phyloP scores from a whole-genome alignment of 2,888 invertebrate genomes.

The Ctena decussata region DNA sequence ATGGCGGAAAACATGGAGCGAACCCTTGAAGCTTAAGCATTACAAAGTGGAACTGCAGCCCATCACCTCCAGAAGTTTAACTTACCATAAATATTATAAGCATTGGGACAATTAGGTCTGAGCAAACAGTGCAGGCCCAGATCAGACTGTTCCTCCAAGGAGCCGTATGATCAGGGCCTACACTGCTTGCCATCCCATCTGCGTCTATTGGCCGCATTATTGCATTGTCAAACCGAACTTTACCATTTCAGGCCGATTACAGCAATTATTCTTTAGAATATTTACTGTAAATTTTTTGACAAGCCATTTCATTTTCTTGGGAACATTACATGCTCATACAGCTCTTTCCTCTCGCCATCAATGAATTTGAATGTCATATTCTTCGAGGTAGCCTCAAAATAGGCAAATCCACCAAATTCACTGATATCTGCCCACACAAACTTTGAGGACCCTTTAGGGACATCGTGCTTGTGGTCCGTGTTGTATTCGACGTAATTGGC shows the following conservation, averaged over 20 bases:
- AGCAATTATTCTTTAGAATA: no score
- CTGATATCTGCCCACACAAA: conserved; percentile 85
- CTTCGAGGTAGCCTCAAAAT: conserved; percentile 74
- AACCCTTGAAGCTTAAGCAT: no score
- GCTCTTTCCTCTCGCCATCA: conserved; percentile 69
- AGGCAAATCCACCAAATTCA: conserved; percentile 85
- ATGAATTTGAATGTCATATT: conserved; percentile 83
- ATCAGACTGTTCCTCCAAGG: background rate
- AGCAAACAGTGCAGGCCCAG: background rate
- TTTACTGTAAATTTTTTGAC: no score
- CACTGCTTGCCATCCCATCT: no score
- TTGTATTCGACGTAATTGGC: conserved; percentile 86
- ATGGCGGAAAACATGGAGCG: no score
- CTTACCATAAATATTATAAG: no score
- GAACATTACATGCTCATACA: conserved; percentile 75
- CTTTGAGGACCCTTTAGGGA: conserved; percentile 80
- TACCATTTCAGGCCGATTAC: no score
- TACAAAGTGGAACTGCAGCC: no score
- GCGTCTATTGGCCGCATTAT: no score
- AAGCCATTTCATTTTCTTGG: conserved; percentile 77
- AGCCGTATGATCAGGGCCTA: background rate
- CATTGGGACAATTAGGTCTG: no score
- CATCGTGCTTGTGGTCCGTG: conserved; percentile 76
- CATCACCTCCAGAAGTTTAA: no score
- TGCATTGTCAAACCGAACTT: no score